Percentiles rank a stretch among this genome's conserved stretches.
Conservation (phyloP, 2,797 vertebrate genomes). For the Clarias fuscus region DNA sequence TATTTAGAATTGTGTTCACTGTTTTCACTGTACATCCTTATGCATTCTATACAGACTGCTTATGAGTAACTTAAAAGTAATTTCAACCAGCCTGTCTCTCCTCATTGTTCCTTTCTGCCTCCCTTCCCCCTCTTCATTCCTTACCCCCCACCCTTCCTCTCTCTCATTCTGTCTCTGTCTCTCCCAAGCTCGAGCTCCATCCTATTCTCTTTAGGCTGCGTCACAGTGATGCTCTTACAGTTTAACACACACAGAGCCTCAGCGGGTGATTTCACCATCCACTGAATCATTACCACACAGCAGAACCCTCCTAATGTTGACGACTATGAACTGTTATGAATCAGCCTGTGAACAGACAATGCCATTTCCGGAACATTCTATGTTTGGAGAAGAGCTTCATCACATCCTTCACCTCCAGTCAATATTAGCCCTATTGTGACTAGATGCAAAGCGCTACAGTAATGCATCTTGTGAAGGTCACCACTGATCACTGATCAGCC, state of each 20-base stretch:
- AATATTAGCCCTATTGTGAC: slow-evolving; percentile 37
- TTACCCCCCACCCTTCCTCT: slow-evolving; percentile 35
- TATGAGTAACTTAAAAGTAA: slow-evolving; percentile 44
- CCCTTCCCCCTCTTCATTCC: slow-evolving; percentile 41
- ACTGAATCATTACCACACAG: slow-evolving; percentile 28
- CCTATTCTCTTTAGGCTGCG: slow-evolving; percentile 38
- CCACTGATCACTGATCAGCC: neutral
- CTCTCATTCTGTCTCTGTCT: slow-evolving; percentile 18
- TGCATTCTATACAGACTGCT: slow-evolving; percentile 33
- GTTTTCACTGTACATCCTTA: slow-evolving; percentile 9
- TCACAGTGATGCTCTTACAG: slow-evolving; percentile 44
- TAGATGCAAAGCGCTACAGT: neutral
- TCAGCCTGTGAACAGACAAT: slow-evolving; percentile 32
- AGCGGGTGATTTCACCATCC: slow-evolving; percentile 20
- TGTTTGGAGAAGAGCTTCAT: neutral
- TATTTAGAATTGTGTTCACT: slow-evolving; percentile 10
- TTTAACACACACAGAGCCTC: slow-evolving; percentile 42
- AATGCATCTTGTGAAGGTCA: slow-evolving; percentile 1
- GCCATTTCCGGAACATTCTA: slow-evolving; percentile 20
- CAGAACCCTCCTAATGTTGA: slow-evolving; percentile 14
- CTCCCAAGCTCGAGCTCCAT: slow-evolving; percentile 31
- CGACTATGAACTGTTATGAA: slow-evolving; percentile 1
- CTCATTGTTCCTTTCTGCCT: slow-evolving; percentile 46
- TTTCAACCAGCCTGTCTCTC: slow-evolving; percentile 42
- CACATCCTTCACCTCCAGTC: slow-evolving; percentile 24